These are phyloP conservation scores for Choreutis nemorana DNA, from an alignment of 2,888 invertebrate species.

Conservation along the genomic window DNA sequence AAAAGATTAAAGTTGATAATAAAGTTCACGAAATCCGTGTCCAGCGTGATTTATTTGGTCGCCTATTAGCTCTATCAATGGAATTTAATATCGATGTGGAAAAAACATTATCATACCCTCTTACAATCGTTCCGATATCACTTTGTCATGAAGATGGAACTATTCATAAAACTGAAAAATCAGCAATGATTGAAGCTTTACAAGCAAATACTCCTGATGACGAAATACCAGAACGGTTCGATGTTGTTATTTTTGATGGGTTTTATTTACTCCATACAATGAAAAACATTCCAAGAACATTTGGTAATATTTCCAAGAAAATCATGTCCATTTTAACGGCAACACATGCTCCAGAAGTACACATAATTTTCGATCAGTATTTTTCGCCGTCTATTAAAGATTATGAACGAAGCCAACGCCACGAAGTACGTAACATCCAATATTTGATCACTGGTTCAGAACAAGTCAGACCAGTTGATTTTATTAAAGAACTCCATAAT, in stretches of 20 bases:
- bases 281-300: slow-evolving; percentile 6
- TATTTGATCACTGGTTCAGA: slow-evolving; percentile 2
- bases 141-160: slow-evolving; percentile 18
- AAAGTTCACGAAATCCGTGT: slow-evolving; percentile 9
- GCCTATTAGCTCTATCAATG: slow-evolving; percentile 14
- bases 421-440: slow-evolving; percentile 5
- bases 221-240: no score
- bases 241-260: slow-evolving; percentile 1
- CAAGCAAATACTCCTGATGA: no score
- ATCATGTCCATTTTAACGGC: slow-evolving; percentile 5
- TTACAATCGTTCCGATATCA: slow-evolving; percentile 12
- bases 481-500: neutral
- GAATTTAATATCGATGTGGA: slow-evolving; percentile 13
- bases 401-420: slow-evolving; percentile 7
- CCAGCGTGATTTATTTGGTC: slow-evolving; percentile 12
- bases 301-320: slow-evolving; percentile 5
- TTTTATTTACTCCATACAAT: slow-evolving; percentile 5
- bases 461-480: neutral
- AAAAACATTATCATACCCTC: slow-evolving; percentile 11
- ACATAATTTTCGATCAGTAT: slow-evolving; percentile 8
- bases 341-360: slow-evolving; percentile 5
- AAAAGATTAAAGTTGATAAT: slow-evolving; percentile 6
- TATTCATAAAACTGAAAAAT: slow-evolving; percentile 19
- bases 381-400: slow-evolving; percentile 7
- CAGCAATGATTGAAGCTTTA: slow-evolving; percentile 13